Percentiles rank a stretch among this genome's conserved stretches.
Conservation (phyloP, 2,888 invertebrate genomes). For the Rhopalosiphum nymphaeae region DNA sequence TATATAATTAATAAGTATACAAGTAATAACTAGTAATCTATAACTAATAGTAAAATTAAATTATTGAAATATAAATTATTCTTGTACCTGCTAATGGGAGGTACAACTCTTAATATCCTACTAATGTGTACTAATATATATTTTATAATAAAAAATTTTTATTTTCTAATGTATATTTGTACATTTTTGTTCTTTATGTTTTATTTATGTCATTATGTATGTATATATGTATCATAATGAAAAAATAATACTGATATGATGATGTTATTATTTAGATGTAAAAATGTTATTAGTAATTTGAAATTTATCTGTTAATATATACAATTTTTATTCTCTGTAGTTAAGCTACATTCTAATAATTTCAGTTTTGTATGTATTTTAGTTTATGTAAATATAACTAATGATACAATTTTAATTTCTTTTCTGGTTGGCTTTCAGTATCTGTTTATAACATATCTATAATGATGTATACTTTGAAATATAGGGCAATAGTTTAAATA, state of each 20-base stretch:
- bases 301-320: neutral
- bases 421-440: neutral
- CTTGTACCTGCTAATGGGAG: neutral
- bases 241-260: neutral
- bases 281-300: neutral
- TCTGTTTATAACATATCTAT: neutral
- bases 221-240: neutral
- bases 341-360: neutral
- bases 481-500: conserved; percentile 4
- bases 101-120: no score
- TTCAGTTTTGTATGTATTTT: neutral
- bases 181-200: neutral
- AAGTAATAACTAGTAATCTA: neutral
- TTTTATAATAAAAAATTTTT: neutral
- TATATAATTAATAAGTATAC: neutral
- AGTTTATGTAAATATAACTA: neutral
- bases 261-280: neutral
- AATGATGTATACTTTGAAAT: neutral
- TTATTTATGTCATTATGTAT: neutral
- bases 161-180: neutral
- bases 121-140: neutral
- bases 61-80: neutral
- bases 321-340: neutral
- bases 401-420: neutral
- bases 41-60: neutral